Percentiles rank a stretch among this genome's conserved stretches.
Evolutionary conservation across 2,113 vertebrate species (phyloP).

Genomic region (Heloderma charlesbogerti): DNA sequence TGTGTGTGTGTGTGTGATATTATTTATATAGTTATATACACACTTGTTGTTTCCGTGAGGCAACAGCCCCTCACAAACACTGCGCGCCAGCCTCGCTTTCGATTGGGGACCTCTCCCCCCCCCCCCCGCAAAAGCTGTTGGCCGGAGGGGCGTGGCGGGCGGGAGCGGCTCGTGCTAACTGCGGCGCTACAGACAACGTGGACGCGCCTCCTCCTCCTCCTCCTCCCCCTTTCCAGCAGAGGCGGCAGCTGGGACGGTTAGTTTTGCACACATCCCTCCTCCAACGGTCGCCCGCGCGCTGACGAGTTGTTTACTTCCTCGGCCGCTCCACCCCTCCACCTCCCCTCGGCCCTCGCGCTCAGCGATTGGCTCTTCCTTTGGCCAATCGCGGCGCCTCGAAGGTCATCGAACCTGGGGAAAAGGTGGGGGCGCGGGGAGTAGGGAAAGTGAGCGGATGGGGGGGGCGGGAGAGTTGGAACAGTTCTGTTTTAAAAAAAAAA

Average conservation of each 20-base stretch:
- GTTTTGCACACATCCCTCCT: not conserved
- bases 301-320: slow-evolving; percentile 58
- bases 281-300: slow-evolving; percentile 8
- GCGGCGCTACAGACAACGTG: not conserved
- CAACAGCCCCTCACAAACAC: not conserved
- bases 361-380: not conserved
- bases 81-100: not conserved
- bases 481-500: no score
- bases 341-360: not conserved
- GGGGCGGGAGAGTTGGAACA: not conserved
- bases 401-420: not conserved
- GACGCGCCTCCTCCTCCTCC: not conserved
- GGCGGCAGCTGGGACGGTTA: not conserved
- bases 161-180: no score
- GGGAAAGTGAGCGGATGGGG: no score
- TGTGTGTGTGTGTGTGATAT: no score
- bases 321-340: not conserved
- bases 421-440: not conserved
- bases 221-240: not conserved
- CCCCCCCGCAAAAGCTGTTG: not conserved
- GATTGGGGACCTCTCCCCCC: rapidly evolving
- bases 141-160: not conserved
- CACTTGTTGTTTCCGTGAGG: not conserved
- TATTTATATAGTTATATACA: no score
- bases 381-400: slow-evolving; percentile 29